Conservation (phyloP, 2,797 vertebrate genomes). For the Acanthiza pusilla region DNA sequence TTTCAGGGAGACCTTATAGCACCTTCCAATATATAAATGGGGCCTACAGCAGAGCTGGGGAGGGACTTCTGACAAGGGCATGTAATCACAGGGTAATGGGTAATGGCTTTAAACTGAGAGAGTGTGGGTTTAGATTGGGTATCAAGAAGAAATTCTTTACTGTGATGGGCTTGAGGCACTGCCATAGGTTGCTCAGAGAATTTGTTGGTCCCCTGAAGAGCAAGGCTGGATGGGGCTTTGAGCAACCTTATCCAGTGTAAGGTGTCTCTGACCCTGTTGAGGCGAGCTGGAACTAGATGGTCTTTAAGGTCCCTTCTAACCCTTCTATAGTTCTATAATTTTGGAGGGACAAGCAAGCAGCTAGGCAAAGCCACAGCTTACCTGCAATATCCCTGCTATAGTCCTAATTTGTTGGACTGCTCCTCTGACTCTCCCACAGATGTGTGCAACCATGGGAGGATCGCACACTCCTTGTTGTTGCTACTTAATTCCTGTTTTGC, state of each 20-base stretch:
- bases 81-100: neutral
- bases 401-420: neutral
- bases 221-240: neutral
- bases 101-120: neutral
- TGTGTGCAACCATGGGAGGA: neutral
- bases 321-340: neutral
- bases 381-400: neutral
- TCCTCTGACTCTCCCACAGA: neutral
- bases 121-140: neutral
- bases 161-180: neutral
- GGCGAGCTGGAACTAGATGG: neutral
- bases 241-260: neutral
- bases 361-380: accelerated
- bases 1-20: neutral
- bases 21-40: too few species aligned
- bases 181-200: neutral
- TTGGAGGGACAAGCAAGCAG: neutral
- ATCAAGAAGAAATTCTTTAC: neutral
- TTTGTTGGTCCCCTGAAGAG: neutral
- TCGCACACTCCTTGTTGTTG: neutral
- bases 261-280: too few species aligned
- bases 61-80: neutral
- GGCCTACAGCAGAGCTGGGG: neutral
- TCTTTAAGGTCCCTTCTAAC: neutral
- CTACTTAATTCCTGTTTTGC: neutral